Evolutionary conservation across 2,113 vertebrate genomes (phyloP).

Genomic region (Apus apus): DNA sequence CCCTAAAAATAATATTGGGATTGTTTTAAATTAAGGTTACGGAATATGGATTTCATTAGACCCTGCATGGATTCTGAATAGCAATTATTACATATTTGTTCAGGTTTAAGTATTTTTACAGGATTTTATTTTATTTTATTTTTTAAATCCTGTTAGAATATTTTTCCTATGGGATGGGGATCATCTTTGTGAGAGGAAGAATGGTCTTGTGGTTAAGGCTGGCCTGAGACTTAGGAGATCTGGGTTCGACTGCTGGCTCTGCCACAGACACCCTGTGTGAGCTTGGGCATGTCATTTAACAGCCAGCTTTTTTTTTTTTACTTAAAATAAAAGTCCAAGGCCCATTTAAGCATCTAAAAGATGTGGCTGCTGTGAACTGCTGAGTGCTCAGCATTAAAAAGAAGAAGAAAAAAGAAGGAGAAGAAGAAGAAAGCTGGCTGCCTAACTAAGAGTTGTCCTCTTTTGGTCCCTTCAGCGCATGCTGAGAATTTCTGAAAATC

Average conservation of each 20-base stretch:
- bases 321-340: slow-evolving; percentile 27
- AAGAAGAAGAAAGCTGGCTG: slow-evolving; percentile 38
- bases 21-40: slow-evolving; percentile 62
- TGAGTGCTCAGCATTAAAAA: not conserved
- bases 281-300: slow-evolving; percentile 25
- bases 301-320: not conserved
- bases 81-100: slow-evolving; percentile 64
- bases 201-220: slow-evolving; percentile 63
- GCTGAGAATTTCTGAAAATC: not conserved
- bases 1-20: slow-evolving; percentile 67
- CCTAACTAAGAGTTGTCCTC: slow-evolving; percentile 6
- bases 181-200: slow-evolving; percentile 63
- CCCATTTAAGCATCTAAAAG: not conserved
- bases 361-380: not conserved
- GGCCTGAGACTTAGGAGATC: slow-evolving; percentile 35
- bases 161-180: slow-evolving; percentile 57
- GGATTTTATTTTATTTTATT: not conserved
- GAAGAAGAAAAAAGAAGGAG: not conserved
- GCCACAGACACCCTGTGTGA: slow-evolving; percentile 44
- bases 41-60: slow-evolving; percentile 52
- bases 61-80: slow-evolving; percentile 58
- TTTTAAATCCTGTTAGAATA: slow-evolving; percentile 1
- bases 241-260: slow-evolving; percentile 37
- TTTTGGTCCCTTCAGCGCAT: not conserved
- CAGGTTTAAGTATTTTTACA: slow-evolving; percentile 73